Evolutionary conservation across 1,140 invertebrate genomes (phyloP), one percentile per base, ranked within the genome.

Genomic region (Belonocnema kinseyi): DNA sequence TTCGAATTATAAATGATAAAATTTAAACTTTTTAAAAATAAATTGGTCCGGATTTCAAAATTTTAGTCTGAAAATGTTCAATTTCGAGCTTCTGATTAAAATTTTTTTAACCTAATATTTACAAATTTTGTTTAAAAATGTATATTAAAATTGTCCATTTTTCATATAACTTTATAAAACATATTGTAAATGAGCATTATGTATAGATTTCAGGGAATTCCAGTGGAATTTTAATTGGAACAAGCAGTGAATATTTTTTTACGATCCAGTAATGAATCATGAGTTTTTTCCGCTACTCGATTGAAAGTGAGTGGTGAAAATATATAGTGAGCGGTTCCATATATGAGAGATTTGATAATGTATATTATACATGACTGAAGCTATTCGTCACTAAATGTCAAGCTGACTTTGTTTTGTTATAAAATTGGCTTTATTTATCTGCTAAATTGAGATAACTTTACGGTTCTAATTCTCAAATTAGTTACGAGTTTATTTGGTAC

Each of bases 221-320:
- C 11, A 46, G 50, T 50, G 26, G n/a, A 54, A 54, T 33, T 74
- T 33, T 74, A n/a, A 26, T 56, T 19, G 26, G 17, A 26, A 75
- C 51, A 50, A 50, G 33, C 33, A 21, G 56, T 77, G 56, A 71
- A 50, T 50, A 46, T 33, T 50, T 61, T 21, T 70, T 56, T 46
- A 77, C 72, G 3, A 74, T 56, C 52, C 74, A 11, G 17, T 19
- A 56, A 56, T 56, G 54, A 56, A 56, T 56, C 54, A 56, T 56
- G 21, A 56, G 19, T 66, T 33, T 66, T 16, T 40, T 66, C 26
- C 26, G 3, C 40, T 40, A 33, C 26, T 40, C 40, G 58, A 33
- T 66, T 40, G 40, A 66, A 66, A 66, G 40, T 21, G 58, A 66
- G 26, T 26, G 58, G 21, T 16, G 40, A 66, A 66, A 66, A 66